Evolutionary conservation across 2,888 invertebrate species (phyloP).

Genomic region (Cryptophagus acutangulus): DNA sequence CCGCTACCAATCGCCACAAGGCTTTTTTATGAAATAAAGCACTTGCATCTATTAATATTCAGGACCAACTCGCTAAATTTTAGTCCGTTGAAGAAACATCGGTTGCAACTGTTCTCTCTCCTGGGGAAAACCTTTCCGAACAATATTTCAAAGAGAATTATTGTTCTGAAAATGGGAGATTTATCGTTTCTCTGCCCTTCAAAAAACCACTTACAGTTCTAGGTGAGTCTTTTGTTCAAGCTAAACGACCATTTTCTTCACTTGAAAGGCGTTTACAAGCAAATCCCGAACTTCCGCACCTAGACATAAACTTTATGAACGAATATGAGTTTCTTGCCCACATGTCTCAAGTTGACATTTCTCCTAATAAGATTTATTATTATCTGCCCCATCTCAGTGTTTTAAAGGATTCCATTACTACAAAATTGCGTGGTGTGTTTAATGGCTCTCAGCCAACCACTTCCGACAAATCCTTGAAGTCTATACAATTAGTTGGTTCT

Average conservation of each 20-base stretch:
- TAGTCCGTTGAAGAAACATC: neutral
- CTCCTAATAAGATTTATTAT: neutral
- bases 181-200: neutral
- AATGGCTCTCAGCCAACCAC: neutral
- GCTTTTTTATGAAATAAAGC: too few relatives aligned
- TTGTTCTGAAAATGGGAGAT: neutral
- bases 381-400: slow-evolving; percentile 2
- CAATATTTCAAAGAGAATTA: neutral
- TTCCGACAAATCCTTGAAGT: neutral
- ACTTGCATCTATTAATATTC: neutral
- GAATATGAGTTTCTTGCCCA: slow-evolving; percentile 1
- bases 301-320: neutral
- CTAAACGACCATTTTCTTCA: neutral
- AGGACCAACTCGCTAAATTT: neutral
- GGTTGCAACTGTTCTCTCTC: neutral
- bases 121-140: neutral
- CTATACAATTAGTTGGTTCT: neutral
- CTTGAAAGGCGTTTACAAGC: neutral
- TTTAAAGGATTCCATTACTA: slow-evolving; percentile 1
- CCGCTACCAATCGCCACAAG: neutral
- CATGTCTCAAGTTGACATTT: neutral
- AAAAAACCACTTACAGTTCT: neutral
- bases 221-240: neutral
- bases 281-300: neutral
- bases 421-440: slow-evolving; percentile 4